Evolutionary conservation across 2,888 invertebrate species (phyloP).

Genomic region (Mythimna lalbum): DNA sequence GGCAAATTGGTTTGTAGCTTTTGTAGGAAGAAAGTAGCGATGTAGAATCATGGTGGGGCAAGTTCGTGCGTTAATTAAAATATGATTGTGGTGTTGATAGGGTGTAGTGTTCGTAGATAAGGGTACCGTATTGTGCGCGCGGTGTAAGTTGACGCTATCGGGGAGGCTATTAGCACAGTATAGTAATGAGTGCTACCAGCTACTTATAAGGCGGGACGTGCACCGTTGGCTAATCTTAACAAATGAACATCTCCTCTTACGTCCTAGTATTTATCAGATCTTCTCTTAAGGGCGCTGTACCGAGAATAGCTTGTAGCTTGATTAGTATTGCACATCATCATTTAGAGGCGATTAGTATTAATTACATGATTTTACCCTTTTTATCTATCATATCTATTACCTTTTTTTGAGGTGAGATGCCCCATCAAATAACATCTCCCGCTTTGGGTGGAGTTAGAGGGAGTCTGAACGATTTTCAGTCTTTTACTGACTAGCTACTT

Average conservation of each 20-base stretch:
- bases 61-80: conserved; percentile 61
- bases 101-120: conserved; percentile 56
- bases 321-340: neutral
- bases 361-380: no score
- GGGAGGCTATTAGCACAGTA: conserved; percentile 50
- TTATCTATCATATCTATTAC: no score
- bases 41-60: conserved; percentile 25
- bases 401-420: no score
- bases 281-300: conserved; percentile 15
- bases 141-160: conserved; percentile 63
- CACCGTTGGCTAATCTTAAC: conserved; percentile 43
- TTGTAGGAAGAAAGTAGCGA: conserved; percentile 19
- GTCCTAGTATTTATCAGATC: conserved; percentile 28
- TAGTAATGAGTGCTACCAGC: conserved; percentile 32
- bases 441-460: no score
- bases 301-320: neutral
- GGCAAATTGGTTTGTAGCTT: no score
- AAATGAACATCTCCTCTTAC: conserved; percentile 47
- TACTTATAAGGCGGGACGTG: conserved; percentile 41
- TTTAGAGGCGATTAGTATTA: neutral
- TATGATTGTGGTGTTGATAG: conserved; percentile 58
- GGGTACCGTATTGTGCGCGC: conserved; percentile 45
- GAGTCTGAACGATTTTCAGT: no score
- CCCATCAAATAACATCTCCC: no score
- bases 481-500: no score